Conservation (phyloP, 2,113 vertebrate species). For the Ochotona princeps region DNA sequence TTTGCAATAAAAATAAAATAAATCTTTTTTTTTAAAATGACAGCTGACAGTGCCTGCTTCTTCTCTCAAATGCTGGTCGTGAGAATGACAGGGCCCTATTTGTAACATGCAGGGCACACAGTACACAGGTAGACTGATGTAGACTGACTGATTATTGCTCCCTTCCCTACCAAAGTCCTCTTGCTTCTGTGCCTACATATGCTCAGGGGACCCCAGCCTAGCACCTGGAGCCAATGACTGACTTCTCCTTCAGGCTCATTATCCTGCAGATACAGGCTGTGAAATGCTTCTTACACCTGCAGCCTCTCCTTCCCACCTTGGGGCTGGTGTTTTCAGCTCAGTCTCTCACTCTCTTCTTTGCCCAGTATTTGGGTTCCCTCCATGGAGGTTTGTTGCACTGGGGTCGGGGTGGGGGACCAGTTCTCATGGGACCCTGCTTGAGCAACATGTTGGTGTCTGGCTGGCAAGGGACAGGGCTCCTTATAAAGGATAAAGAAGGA, state of each 20-base stretch:
- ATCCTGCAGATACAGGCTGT: not conserved
- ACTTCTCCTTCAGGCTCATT: not conserved
- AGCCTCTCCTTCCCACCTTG: not conserved
- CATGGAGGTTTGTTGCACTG: not conserved
- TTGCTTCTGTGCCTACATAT: not conserved
- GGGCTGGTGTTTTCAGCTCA: not conserved
- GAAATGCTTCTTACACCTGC: not conserved
- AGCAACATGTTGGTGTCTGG: not conserved
- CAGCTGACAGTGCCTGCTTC: not conserved
- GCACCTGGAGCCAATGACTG: not conserved
- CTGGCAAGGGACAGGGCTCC: not conserved
- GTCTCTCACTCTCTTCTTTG: too few species aligned
- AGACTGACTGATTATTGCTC: not conserved
- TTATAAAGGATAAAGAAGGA: not conserved
- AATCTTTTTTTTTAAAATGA: too few species aligned
- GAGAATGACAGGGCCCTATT: not conserved
- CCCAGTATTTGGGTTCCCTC: not conserved
- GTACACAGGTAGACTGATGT: not conserved
- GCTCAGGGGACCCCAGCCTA: not conserved
- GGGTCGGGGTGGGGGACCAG: not conserved
- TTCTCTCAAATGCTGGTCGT: not conserved
- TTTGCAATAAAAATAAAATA: too few species aligned
- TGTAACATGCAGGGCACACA: not conserved
- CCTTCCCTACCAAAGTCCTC: not conserved
- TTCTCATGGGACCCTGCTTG: not conserved